phyloP scores from a whole-genome alignment of 2,113 vertebrate species.

The Corythaeola cristata region DNA sequence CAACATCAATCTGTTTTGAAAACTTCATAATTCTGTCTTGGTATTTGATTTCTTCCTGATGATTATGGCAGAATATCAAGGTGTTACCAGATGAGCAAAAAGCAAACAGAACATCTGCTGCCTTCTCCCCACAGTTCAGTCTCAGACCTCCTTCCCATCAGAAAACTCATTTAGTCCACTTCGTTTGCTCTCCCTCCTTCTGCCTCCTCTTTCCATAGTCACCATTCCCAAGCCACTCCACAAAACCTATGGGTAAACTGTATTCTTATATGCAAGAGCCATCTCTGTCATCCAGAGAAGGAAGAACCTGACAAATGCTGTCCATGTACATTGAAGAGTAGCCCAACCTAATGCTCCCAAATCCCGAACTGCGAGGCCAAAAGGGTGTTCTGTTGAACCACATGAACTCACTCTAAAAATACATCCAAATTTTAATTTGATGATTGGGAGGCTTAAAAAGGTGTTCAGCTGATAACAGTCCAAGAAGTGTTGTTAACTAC shows the following conservation, averaged over 20 bases:
- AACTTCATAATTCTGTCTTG: not conserved
- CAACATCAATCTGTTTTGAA: not conserved
- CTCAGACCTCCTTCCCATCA: not conserved
- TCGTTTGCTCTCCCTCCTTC: not conserved
- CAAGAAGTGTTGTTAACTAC: not conserved
- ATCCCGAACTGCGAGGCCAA: not conserved
- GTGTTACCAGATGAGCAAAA: not conserved
- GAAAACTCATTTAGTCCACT: not conserved
- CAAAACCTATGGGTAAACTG: not conserved
- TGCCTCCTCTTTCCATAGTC: not conserved
- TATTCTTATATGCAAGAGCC: not conserved
- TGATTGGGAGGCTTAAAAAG: not conserved
- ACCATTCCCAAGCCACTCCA: not conserved
- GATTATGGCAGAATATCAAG: not conserved
- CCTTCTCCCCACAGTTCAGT: not conserved
- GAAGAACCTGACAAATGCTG: not conserved
- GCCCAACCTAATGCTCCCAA: not conserved
- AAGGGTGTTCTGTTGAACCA: not conserved
- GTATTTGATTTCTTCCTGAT: not conserved
- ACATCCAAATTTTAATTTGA: not conserved
- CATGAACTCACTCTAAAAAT: not conserved
- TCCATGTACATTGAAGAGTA: accelerated
- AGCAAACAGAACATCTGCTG: not conserved
- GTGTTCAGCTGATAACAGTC: not conserved
- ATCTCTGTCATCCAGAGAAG: not conserved